Evolutionary conservation across 2,888 invertebrate genomes (phyloP).

Genomic region (Dusona sp.): DNA sequence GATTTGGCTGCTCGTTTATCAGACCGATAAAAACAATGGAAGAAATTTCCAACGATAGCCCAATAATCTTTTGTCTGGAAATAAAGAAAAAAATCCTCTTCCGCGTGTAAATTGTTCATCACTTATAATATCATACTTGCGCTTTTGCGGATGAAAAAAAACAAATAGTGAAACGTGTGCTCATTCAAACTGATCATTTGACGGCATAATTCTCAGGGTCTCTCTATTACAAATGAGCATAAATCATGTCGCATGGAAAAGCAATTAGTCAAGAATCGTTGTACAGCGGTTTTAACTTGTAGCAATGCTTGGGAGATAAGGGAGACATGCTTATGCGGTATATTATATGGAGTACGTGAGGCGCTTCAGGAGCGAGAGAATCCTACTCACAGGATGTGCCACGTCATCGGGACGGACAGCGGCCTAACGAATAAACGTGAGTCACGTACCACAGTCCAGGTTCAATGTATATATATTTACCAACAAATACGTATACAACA

Average conservation of each 20-base stretch:
- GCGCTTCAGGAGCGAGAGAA: slow-evolving; percentile 55
- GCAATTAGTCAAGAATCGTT: slow-evolving; percentile 61
- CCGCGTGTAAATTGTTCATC: neutral
- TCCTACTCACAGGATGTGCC: slow-evolving; percentile 63
- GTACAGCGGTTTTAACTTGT: slow-evolving; percentile 47
- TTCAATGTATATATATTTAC: slow-evolving; percentile 21
- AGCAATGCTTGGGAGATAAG: slow-evolving; percentile 39
- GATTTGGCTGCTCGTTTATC: neutral
- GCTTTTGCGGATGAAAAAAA: neutral
- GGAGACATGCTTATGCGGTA: slow-evolving; percentile 54
- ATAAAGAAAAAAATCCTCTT: neutral
- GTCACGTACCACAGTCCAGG: slow-evolving; percentile 40
- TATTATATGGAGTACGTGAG: slow-evolving; percentile 50
- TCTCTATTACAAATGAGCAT: slow-evolving; percentile 45
- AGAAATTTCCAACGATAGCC: neutral
- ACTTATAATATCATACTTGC: neutral
- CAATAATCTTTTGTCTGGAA: neutral
- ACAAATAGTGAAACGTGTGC: neutral
- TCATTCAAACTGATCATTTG: neutral
- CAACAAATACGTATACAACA: neutral
- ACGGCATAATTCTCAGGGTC: neutral
- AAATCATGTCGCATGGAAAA: slow-evolving; percentile 49
- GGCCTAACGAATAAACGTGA: slow-evolving; percentile 57
- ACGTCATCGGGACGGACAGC: slow-evolving; percentile 60
- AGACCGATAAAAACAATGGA: neutral